phyloP scores from a whole-genome alignment of 2,888 invertebrate genomes.

The Elegia similella region DNA sequence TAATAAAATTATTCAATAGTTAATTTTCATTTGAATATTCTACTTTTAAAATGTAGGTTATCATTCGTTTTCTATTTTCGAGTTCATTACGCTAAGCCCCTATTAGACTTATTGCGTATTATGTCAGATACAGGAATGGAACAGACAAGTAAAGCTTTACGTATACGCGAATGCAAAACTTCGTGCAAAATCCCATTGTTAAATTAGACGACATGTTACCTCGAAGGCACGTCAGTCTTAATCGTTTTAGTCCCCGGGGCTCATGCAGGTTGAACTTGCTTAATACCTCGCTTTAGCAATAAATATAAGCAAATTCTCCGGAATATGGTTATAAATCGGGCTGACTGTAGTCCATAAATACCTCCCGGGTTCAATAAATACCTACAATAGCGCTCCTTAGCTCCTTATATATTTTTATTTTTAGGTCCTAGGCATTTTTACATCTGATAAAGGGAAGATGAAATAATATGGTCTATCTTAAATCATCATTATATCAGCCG shows the following conservation, averaged over 20 bases:
- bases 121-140: not conserved
- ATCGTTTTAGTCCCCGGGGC: not conserved
- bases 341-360: no score
- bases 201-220: constrained; percentile 3
- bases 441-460: no score
- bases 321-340: constrained; percentile 57
- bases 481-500: no score
- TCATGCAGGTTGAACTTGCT: constrained; percentile 1
- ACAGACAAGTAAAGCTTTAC: not conserved
- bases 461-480: no score
- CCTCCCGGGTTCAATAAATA: no score
- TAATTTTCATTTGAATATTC: no score
- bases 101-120: not conserved
- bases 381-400: no score
- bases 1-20: no score
- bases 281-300: constrained; percentile 46
- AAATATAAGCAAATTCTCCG: no score
- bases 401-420: no score
- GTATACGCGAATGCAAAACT: not conserved
- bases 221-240: not conserved
- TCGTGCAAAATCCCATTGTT: constrained; percentile 2
- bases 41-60: no score
- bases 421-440: no score
- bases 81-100: not conserved
- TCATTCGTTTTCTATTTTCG: not conserved